phyloP scores from a whole-genome alignment of 2,888 invertebrate species.

The Ormyrus pomaceus region DNA sequence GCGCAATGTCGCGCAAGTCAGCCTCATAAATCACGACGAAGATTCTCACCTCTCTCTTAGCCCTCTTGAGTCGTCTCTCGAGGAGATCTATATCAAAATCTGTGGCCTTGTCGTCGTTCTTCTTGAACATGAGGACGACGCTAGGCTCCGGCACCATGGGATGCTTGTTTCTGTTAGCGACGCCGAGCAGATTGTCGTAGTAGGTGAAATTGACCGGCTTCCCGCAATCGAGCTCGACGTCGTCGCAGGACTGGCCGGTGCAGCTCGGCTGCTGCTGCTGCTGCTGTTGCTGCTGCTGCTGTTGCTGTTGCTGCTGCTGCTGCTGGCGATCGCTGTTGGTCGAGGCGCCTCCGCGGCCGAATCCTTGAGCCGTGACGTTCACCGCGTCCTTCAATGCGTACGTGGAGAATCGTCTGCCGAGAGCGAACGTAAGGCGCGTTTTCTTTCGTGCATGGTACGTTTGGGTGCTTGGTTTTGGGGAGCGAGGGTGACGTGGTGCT shows the following conservation, averaged over 20 bases:
- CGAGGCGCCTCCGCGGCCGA: conserved; percentile 49
- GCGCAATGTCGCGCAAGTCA: too few relatives aligned
- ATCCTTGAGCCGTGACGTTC: conserved; percentile 64
- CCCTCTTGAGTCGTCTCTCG: conserved; percentile 85
- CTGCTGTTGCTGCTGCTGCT: background rate
- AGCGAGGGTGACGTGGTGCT: background rate
- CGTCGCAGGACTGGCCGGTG: conserved; percentile 75
- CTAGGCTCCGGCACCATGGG: conserved; percentile 90
- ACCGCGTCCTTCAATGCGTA: conserved; percentile 69
- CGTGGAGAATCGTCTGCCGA: conserved; percentile 72
- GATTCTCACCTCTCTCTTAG: conserved; percentile 81
- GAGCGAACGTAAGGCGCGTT: conserved; percentile 4
- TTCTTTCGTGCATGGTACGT: background rate
- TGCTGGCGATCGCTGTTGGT: conserved; percentile 61
- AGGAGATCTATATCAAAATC: conserved; percentile 86
- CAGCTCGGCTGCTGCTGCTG: conserved; percentile 58
- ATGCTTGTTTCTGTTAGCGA: conserved; percentile 88
- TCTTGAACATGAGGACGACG: conserved; percentile 86
- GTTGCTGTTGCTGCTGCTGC: background rate
- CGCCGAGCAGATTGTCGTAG: conserved; percentile 91
- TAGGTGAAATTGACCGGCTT: conserved; percentile 92
- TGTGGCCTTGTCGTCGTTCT: conserved; percentile 79
- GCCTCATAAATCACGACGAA: too few relatives aligned
- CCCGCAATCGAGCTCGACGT: conserved; percentile 87
- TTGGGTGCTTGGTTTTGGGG: conserved; percentile 7